Base-by-base conservation (phyloP, 2,113 vertebrate genomes). In the Telmatochromis sp. region DNA sequence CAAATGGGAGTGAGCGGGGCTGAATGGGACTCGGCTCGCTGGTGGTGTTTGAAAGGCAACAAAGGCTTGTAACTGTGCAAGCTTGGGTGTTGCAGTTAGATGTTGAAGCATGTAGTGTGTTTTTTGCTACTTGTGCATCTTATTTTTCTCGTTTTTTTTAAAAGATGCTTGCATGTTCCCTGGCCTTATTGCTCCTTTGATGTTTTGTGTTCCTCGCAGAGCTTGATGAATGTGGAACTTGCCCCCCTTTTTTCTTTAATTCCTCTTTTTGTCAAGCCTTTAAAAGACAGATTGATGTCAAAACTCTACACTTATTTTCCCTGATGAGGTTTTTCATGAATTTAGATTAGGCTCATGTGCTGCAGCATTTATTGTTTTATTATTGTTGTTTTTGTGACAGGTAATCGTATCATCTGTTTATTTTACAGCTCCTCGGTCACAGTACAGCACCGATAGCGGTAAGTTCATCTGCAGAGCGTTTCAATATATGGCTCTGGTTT, bases 401-500 rank as follows among this genome's bases (percentile, higher is more conserved):
- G 45, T 90, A 79, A 85, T 49, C 21, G 1, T 54, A 6, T 89
- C 11, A 65, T 88, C 8, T 93, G 31, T 93, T 86, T 89, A 12
- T 91, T 83, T 96, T 84, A 87, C 96, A 99, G 98, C 98, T 94
- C 97, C 97, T 45, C 96, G 96, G 28, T 97, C 95, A 2, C 97
- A 97, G 84, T 99, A 97, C 95, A 96, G 97, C 88, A 95, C 96
- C 0, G 98, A 99, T 90, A 98, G 96, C 2, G 98, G 98, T 99
- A 96, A 94, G 98, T 97, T 81, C 11, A 31, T 58, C 21, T 17
- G 26, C 73, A 53, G 75, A 63, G 10, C 2, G 2, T 51, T 51
- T 23, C 12, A 15, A 8, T 37, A 23, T 80, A 15, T 15, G 9
- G 12, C 31, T 53, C 6, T 68, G 1, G 2, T 73, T 54, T 4